Evolutionary conservation across 2,113 vertebrate genomes (phyloP).

Genomic region (Thermophis baileyi): DNA sequence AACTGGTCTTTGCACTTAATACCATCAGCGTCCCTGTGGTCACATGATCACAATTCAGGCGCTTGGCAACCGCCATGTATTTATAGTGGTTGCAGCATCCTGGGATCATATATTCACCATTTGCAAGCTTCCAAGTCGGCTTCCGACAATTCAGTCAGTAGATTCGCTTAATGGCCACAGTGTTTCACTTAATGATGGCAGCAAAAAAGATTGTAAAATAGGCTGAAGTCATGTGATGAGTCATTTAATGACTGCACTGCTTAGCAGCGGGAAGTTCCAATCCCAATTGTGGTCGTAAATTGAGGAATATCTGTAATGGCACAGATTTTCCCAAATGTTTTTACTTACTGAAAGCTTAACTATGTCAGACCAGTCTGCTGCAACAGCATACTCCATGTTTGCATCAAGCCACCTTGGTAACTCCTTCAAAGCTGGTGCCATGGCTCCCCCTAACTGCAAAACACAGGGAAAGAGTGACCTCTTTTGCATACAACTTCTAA

Average conservation of each 20-base stretch:
- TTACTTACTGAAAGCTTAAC: slow-evolving; percentile 89
- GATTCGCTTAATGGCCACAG: background rate
- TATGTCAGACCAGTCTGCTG: slow-evolving; percentile 88
- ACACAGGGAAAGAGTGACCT: slow-evolving; percentile 60
- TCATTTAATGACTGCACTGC: background rate
- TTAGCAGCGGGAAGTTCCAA: background rate
- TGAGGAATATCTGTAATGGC: slow-evolving; percentile 32
- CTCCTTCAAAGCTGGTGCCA: slow-evolving; percentile 89
- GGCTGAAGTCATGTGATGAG: background rate
- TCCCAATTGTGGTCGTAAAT: background rate
- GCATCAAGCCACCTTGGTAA: slow-evolving; percentile 87
- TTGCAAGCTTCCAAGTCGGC: background rate
- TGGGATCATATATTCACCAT: background rate
- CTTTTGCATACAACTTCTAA: slow-evolving; percentile 55
- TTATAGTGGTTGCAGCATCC: background rate
- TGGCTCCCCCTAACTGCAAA: slow-evolving; percentile 85
- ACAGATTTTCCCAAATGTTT: slow-evolving; percentile 60
- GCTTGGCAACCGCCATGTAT: background rate
- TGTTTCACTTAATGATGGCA: background rate
- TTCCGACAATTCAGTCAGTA: background rate
- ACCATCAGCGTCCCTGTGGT: background rate
- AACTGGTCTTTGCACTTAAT: background rate
- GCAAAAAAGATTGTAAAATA: background rate
- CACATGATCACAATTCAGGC: no score
- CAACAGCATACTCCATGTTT: slow-evolving; percentile 86